Evolutionary conservation across 2,113 vertebrate genomes (phyloP).

Genomic region (Urocitellus parryii): DNA sequence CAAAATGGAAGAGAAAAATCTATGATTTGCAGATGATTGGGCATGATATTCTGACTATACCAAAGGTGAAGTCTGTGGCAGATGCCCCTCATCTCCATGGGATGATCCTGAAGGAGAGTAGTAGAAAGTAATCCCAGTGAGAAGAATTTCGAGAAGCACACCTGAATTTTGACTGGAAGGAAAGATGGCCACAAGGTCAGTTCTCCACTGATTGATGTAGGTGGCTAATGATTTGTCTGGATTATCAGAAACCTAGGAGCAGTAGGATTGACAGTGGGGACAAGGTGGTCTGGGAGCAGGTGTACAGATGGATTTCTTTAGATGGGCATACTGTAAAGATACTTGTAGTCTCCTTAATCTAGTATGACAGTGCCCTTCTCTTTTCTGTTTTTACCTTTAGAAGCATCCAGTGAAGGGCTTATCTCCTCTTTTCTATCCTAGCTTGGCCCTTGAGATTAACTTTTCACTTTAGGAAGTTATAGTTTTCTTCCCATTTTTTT

Average conservation of each 20-base stretch:
- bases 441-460: not conserved
- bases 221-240: not conserved
- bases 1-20: not conserved
- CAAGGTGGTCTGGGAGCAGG: not conserved
- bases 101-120: not conserved
- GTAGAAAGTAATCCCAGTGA: not conserved
- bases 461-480: not conserved
- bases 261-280: not conserved
- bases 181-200: not conserved
- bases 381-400: not conserved
- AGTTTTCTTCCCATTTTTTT: not conserved
- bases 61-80: not conserved
- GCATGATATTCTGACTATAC: not conserved
- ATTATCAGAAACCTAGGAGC: not conserved
- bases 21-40: not conserved
- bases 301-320: not conserved
- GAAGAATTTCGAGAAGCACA: not conserved
- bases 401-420: not conserved
- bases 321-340: not conserved
- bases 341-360: not conserved
- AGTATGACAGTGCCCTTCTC: not conserved
- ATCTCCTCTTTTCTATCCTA: not conserved
- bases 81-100: rapidly evolving
- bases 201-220: not conserved
- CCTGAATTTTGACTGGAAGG: not conserved